Evolutionary conservation across 2,113 vertebrate genomes (phyloP), one percentile per base, ranked within the genome.

Genomic region (Eulemur macaco): DNA sequence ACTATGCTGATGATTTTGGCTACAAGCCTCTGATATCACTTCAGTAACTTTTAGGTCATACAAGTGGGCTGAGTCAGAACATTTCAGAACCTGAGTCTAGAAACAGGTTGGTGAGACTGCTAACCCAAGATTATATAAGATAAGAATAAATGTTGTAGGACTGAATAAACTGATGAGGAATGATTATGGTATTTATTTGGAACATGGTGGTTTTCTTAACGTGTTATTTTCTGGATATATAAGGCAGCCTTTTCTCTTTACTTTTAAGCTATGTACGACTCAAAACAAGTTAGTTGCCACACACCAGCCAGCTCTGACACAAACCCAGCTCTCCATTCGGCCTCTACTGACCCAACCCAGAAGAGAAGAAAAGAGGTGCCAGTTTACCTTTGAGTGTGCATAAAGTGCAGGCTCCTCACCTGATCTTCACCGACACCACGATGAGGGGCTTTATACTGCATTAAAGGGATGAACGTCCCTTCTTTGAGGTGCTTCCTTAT

Each of bases 291-390:
- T 17, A 39, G 15, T 27, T 31, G n/a, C 13, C 23, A 27, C 4
- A 31, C 17, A 47, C 45, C 50, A 23, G 25, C 31, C 42, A 37
- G 0, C 12, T 77, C 58, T 63, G 11, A 47, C 29, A 18, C 21
- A 50, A 9, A 29, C 8, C 42, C 63, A 17, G 3, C 7, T 81
- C 42, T 69, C 42, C 23, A 14, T 8, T 50, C 29, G 47, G 21
- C 8, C 6, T 86, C 8, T 31, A 11, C n/a, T 27, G n/a, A 64
- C 15, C 2, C 17, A 68, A 8, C 11, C 34, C 20, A 63, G 39
- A 18, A 47, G 8, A 3, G 12, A 45, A 6, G 23, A 13, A 9
- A 8, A 18, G 13, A 64, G 13, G 3, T 29, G 3, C 7, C 10
- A 60, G 47, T 69, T 64, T 17, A 39, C 5, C 52, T 54, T 4